phyloP scores from a whole-genome alignment of 2,888 invertebrate genomes.

The Caenorhabditis uteleia region DNA sequence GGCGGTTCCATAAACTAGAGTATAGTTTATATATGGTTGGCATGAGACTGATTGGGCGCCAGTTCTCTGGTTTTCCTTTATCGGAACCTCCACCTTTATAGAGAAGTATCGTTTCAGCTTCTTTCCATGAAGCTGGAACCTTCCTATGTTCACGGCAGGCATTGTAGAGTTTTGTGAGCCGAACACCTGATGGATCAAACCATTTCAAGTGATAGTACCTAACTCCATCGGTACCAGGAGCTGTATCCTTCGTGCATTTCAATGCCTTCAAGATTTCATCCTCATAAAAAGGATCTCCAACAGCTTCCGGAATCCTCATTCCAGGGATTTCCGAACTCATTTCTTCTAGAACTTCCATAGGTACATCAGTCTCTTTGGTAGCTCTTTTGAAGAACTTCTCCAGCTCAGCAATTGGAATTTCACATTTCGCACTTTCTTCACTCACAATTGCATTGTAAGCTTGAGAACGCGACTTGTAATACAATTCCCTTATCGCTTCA shows the following conservation, averaged over 20 bases:
- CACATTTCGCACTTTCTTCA: background rate
- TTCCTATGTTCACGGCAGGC: background rate
- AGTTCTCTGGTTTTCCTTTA: background rate
- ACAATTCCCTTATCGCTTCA: too few species aligned
- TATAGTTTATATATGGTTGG: constrained; percentile 8
- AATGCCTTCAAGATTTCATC: background rate
- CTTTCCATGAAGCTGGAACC: constrained; percentile 3
- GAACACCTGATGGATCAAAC: background rate
- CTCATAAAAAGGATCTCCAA: background rate
- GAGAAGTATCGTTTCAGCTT: constrained; percentile 7
- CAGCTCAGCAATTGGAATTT: constrained; percentile 1
- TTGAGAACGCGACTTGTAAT: too few species aligned
- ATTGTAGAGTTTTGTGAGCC: background rate
- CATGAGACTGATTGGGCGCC: constrained; percentile 5
- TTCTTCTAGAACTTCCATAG: constrained; percentile 3
- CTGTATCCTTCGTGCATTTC: background rate
- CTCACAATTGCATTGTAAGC: too few species aligned
- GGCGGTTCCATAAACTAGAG: constrained; percentile 1
- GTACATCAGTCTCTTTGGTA: constrained; percentile 6
- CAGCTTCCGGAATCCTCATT: background rate
- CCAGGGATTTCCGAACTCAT: constrained; percentile 1
- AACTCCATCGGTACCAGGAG: constrained; percentile 1
- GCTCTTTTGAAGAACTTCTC: constrained; percentile 5
- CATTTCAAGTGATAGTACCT: background rate
- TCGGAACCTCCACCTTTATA: constrained; percentile 3